phyloP scores from a whole-genome alignment of 1,140 invertebrate species.

The Pachyrhynchus sulphureomaculatus region DNA sequence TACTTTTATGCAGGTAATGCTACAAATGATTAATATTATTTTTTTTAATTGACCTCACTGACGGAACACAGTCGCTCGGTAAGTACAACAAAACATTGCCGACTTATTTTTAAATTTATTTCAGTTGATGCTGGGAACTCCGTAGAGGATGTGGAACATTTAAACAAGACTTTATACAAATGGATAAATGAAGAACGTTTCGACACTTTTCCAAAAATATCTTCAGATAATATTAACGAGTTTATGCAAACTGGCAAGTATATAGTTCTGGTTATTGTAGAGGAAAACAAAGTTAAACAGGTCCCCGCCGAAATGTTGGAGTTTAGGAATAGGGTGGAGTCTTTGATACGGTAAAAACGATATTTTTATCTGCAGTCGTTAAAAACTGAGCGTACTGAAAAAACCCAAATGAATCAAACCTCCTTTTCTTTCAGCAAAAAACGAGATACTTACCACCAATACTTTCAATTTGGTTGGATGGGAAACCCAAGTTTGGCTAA shows the following conservation, averaged over 20 bases:
- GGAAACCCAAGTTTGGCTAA: conserved; percentile 84
- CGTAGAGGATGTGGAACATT: conserved; percentile 44
- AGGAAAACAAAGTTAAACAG: conserved; percentile 84
- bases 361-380: background rate
- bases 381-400: background rate
- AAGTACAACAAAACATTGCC: background rate
- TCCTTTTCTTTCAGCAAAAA: conserved; percentile 59
- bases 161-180: conserved; percentile 70
- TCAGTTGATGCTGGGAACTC: conserved; percentile 33
- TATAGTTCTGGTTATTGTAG: conserved; percentile 81
- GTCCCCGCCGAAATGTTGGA: conserved; percentile 78
- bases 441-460: conserved; percentile 73
- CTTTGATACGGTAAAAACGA: conserved; percentile 59
- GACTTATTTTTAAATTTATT: background rate
- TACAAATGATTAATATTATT: conserved; percentile 14
- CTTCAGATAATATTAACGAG: conserved; percentile 79
- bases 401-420: background rate
- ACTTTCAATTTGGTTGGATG: conserved; percentile 93
- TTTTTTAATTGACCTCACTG: conserved; percentile 21
- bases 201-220: conserved; percentile 85
- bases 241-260: conserved; percentile 82
- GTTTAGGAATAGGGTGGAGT: conserved; percentile 83
- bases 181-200: conserved; percentile 93
- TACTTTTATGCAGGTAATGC: conserved; percentile 69
- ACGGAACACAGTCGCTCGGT: background rate